Evolutionary conservation across 2,888 invertebrate species (phyloP).

Genomic region (Synergus gifuensis): DNA sequence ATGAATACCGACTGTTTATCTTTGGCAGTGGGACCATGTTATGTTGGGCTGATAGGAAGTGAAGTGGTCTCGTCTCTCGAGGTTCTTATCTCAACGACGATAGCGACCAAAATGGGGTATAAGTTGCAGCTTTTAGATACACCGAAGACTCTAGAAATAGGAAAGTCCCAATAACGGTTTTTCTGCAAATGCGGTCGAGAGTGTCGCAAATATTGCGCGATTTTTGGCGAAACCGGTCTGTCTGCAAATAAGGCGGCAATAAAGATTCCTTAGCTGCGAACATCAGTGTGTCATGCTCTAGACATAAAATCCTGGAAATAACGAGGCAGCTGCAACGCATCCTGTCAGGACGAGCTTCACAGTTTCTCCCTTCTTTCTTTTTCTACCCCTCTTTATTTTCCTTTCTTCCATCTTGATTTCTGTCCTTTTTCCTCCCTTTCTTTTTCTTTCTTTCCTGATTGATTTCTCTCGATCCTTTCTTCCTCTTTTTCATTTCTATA

Average conservation of each 20-base stretch:
- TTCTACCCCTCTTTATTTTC: constrained; percentile 49
- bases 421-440: constrained; percentile 1
- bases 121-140: constrained; percentile 12
- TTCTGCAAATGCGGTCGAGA: constrained; percentile 29
- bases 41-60: constrained; percentile 14
- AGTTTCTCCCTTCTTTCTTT: constrained; percentile 46
- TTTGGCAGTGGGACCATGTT: constrained; percentile 16
- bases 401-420: constrained; percentile 45
- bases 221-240: constrained; percentile 33
- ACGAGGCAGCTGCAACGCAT: constrained; percentile 71
- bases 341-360: constrained; percentile 60
- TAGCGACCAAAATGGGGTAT: constrained; percentile 26
- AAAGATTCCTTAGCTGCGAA: constrained; percentile 52
- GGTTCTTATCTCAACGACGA: constrained; percentile 34
- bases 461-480: not conserved
- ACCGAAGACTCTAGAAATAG: not conserved
- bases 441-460: not conserved
- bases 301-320: constrained; percentile 71
- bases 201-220: constrained; percentile 32
- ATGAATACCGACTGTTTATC: constrained; percentile 30
- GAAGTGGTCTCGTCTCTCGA: constrained; percentile 12
- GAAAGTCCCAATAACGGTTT: constrained; percentile 25
- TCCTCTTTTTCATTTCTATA: constrained; percentile 45
- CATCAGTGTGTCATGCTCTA: constrained; percentile 40
- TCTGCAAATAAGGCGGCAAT: constrained; percentile 41